A percentile compares a stretch with the other conserved stretches of the same genome.
Evolutionary conservation across 2,113 vertebrate genomes (phyloP).

Genomic region (Ammodytes dubius): DNA sequence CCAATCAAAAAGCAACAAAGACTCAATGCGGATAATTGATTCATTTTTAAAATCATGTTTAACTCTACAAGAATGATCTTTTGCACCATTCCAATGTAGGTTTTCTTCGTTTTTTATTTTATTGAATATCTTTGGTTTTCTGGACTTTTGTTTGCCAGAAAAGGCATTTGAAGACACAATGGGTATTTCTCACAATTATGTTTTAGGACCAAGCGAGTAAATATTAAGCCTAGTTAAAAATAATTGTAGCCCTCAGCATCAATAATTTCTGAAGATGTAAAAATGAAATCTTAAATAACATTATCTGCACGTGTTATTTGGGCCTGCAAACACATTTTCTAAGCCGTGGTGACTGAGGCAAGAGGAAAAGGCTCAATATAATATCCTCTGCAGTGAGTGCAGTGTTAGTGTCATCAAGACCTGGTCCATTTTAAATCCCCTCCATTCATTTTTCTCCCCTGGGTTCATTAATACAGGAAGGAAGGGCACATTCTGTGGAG

Average conservation of each 20-base stretch:
- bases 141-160: not conserved
- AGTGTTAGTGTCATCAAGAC: constrained; percentile 34
- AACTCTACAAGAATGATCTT: not conserved
- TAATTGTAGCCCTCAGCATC: not conserved
- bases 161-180: not conserved
- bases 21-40: not conserved
- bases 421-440: constrained; percentile 42
- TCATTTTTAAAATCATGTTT: not conserved
- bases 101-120: not conserved
- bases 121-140: not conserved
- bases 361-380: constrained; percentile 20
- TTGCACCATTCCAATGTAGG: not conserved
- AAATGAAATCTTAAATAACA: not conserved
- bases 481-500: constrained; percentile 76
- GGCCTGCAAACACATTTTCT: not conserved
- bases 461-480: constrained; percentile 73
- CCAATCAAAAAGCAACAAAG: not conserved
- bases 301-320: not conserved
- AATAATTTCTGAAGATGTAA: not conserved
- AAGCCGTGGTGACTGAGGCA: not conserved
- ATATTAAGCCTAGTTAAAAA: not conserved
- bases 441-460: constrained; percentile 65
- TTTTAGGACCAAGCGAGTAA: not conserved
- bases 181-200: not conserved
- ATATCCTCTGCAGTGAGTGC: constrained; percentile 43